Base-by-base conservation (phyloP, 2,113 vertebrate genomes). In the Ahaetulla prasina region DNA sequence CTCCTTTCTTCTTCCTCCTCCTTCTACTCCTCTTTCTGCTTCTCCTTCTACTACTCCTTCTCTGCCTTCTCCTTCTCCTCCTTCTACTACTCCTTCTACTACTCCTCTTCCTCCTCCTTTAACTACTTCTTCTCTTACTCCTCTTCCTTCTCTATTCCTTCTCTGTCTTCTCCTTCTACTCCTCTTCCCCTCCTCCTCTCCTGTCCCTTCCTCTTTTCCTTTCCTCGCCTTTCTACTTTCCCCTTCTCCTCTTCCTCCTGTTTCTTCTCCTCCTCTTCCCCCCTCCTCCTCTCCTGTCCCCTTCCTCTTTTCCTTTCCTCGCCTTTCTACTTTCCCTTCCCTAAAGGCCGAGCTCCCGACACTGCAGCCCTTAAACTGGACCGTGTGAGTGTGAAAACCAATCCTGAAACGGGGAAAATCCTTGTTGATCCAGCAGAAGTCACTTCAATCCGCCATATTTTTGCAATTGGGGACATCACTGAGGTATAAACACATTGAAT, bases 401-500 rank as follows among this genome's bases (percentile, higher is more conserved):
- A 98, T 95, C 94, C 97, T 47, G 94, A 98, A 91, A 98, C 97
- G 6, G 98, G 98, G 87, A 99, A 99, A 95, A 98, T 99, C 89
- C 89, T 99, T 45, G 98, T 99, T 12, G 97, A 98, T 27, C 96
- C 97, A 16, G 95, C 89, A 30, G 99, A 99, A 94, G 96, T 98
- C 68, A 99, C 99, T 63, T 99, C 98, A 0, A 96, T 98, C 94
- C 98, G 98, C 91, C 98, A 98, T 95, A 97, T 99, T 95, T 99
- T 97, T 30, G 99, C 99, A 92, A 95, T 99, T 1, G 99, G 99
- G 89, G 99, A 99, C 92, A 98, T 99, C 68, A 95, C 98, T 0
- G 98, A 99, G 98, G 99, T 99, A 93, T 95, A 93, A 96, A 95
- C 91, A 94, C 3, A 94, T 95, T 88, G 94, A 95, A 95, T 95